Evolutionary conservation across 2,113 vertebrate genomes (phyloP).

Genomic region (Aramus guarauna): DNA sequence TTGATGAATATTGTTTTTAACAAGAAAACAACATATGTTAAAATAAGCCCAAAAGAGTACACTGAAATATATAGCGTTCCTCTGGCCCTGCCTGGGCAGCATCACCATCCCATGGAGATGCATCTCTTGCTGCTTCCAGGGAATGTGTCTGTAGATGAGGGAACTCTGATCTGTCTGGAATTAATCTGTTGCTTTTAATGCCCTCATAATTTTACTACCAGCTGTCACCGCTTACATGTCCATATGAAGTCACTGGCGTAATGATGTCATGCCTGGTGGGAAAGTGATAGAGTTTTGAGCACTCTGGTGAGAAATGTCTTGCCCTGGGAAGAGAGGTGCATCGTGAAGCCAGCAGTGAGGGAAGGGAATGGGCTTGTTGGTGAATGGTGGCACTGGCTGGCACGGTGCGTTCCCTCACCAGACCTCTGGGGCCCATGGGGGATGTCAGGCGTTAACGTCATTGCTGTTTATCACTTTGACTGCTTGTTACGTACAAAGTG

Average conservation of each 20-base stretch:
- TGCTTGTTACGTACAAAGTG: neutral
- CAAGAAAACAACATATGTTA: neutral
- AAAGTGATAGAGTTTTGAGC: neutral
- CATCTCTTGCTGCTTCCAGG: neutral
- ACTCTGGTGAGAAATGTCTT: neutral
- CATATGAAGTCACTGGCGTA: neutral
- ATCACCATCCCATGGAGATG: neutral
- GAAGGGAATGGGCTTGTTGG: neutral
- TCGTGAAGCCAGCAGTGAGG: neutral
- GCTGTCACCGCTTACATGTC: neutral
- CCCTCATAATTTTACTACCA: neutral
- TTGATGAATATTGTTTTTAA: neutral
- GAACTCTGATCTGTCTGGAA: neutral
- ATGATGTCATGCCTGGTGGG: neutral
- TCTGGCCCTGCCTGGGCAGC: neutral
- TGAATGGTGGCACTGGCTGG: neutral
- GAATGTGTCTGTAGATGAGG: neutral
- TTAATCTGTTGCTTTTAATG: neutral
- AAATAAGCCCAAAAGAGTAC: neutral
- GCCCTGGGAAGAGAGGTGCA: neutral
- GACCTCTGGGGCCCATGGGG: accelerated
- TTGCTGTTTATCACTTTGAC: neutral
- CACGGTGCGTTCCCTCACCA: accelerated
- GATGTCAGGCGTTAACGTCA: too few relatives aligned
- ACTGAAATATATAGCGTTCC: neutral